Percentiles rank a stretch among this genome's conserved stretches.
Conservation (phyloP, 2,888 invertebrate species). For the Agrochola macilenta region DNA sequence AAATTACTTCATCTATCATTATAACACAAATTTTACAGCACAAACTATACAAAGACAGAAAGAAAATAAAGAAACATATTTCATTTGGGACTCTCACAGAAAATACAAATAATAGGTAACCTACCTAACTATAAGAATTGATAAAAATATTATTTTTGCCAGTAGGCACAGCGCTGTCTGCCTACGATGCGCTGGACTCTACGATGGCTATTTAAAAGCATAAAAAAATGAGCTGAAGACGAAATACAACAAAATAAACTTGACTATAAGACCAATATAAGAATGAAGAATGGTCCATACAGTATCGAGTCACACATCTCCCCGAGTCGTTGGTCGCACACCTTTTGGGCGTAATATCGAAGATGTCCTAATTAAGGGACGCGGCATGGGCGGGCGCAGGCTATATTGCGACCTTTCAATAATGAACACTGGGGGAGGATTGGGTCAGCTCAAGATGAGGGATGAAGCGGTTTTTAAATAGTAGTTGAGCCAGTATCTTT, state of each 20-base stretch:
- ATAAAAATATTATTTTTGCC: not conserved
- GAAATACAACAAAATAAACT: not conserved
- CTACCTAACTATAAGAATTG: not conserved
- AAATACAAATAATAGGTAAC: not conserved
- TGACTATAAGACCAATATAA: not conserved
- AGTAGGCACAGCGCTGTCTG: not conserved
- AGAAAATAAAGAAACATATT: not conserved
- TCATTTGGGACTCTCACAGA: not conserved
- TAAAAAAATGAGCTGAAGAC: not conserved
- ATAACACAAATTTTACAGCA: too few relatives aligned
- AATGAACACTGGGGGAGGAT: slow-evolving; percentile 85
- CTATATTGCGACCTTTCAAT: slow-evolving; percentile 88
- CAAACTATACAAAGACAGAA: not conserved
- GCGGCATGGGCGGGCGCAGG: slow-evolving; percentile 80
- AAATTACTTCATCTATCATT: not conserved
- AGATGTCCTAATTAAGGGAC: slow-evolving; percentile 89
- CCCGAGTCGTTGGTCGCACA: slow-evolving; percentile 77
- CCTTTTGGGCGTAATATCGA: slow-evolving; percentile 87
- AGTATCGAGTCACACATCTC: slow-evolving; percentile 67
- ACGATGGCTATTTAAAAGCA: not conserved
- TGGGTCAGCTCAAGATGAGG: slow-evolving; percentile 53
- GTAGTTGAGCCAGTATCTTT: not conserved
- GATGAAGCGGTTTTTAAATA: slow-evolving; percentile 51
- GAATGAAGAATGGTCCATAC: slow-evolving; percentile 56
- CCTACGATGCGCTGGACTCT: too few relatives aligned